phyloP scores from a whole-genome alignment of 2,888 invertebrate species.

The Chirona hameri region DNA sequence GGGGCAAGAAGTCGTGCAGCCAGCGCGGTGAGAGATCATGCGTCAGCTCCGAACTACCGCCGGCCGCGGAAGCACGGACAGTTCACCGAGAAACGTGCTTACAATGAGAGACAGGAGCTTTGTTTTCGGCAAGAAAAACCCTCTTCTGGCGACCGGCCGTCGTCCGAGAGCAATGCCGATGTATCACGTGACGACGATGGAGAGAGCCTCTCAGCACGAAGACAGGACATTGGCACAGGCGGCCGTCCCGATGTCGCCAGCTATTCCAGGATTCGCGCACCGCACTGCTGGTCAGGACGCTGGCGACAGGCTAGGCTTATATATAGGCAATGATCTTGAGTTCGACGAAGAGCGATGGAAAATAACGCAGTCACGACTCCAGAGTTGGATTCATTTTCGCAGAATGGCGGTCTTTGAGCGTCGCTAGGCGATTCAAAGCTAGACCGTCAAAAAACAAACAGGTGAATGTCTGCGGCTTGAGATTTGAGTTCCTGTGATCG shows the following conservation, averaged over 20 bases:
- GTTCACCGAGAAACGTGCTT: background rate
- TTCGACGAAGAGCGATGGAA: no score
- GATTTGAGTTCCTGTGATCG: no score
- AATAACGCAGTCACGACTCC: no score
- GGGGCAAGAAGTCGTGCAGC: background rate
- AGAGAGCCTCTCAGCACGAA: background rate
- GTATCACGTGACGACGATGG: background rate
- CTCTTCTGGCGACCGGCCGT: background rate
- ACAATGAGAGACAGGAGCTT: background rate
- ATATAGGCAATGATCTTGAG: no score
- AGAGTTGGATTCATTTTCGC: no score
- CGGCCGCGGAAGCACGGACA: background rate
- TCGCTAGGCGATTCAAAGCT: no score
- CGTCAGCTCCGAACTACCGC: background rate
- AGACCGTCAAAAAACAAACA: no score
- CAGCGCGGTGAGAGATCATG: background rate
- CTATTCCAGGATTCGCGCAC: background rate
- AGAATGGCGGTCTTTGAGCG: no score
- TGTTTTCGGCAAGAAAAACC: background rate
- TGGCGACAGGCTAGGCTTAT: no score
- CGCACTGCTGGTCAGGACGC: background rate
- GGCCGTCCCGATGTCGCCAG: background rate
- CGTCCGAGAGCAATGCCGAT: background rate
- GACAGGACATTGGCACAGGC: constrained; percentile 3
- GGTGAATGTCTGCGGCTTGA: no score